Base-by-base conservation (phyloP, 2,888 invertebrate genomes). In the Carpatolechia fugitivella region DNA sequence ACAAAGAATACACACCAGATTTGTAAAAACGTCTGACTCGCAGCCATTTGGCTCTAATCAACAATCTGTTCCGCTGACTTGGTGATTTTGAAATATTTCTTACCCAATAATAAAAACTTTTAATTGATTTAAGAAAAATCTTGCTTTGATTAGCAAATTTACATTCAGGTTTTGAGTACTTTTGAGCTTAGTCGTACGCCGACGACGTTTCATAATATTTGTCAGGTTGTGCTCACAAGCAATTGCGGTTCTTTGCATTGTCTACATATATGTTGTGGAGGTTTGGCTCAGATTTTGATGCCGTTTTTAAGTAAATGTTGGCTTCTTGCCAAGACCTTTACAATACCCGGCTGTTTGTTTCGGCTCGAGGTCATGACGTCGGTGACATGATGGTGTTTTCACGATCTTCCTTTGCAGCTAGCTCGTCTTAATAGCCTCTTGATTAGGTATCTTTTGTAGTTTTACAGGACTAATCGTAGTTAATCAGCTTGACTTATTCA, bases 281-380 rank as follows among this genome's bases (percentile, higher is more conserved):
- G 64, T 70, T 72, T 71, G 71, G 70, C 64, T 63, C 60, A 58
- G 61, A 66, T 65, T 62, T 60, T 56, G 56, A 38, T 62, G 63
- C 64, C 59, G 68, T 76, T 80, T 78, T 80, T 73, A 73, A 65
- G 67, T 69, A 68, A 70, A 68, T 66, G 68, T 81, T 87, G 86
- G 85, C 72, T 50, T 59, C 44, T 55, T 74, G 85, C 86, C 87
- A 86, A 75, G 60, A 62, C 57, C 54, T 67, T 29, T 67, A 75
- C 74, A 73, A 72, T 78, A 76, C 75, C 74, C 79, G 73, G 56
- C 14, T 24, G 8, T 30, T 48, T n/a, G 33, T 48, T n/a, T 33
- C 14, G 31, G 16, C 8, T 31, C 31, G 52, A 30, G 31, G 40
- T 41, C 31, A 14, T 41, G 11, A 13, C 1, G 18, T 41, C 18